Evolutionary conservation across 2,888 invertebrate genomes (phyloP).

Genomic region (Machimus atricapillus): DNA sequence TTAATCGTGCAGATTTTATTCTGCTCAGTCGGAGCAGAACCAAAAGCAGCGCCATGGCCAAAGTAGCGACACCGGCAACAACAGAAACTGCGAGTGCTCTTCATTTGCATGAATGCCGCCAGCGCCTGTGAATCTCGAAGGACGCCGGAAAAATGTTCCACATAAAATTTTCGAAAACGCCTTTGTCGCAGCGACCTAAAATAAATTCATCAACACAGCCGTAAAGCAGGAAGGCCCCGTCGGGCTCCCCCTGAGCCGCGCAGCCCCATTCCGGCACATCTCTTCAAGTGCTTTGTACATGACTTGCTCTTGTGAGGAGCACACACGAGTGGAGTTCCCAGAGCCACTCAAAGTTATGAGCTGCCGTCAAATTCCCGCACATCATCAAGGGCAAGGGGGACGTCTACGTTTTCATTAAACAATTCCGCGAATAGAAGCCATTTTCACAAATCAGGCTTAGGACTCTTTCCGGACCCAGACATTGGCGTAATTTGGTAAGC

Average conservation of each 20-base stretch:
- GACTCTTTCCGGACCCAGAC: too few species aligned
- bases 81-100: not conserved
- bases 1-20: not conserved
- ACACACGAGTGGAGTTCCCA: conserved; percentile 12
- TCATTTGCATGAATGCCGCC: not conserved
- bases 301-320: conserved; percentile 21
- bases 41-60: not conserved
- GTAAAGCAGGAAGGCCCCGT: not conserved
- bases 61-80: not conserved
- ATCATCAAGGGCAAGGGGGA: not conserved
- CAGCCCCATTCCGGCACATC: not conserved
- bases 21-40: not conserved
- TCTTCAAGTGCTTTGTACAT: not conserved
- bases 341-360: conserved; percentile 29
- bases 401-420: not conserved
- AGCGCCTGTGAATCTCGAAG: not conserved
- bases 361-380: not conserved
- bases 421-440: not conserved
- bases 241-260: not conserved
- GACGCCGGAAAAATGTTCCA: not conserved
- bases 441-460: not conserved
- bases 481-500: not conserved
- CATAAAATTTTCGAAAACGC: conserved; percentile 6
- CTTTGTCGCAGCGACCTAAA: conserved; percentile 6
- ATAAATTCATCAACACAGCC: conserved; percentile 24